These are phyloP conservation scores for Oxyteleia sp. DNA, from an alignment of 2,888 invertebrate species.

Conservation along the genomic window DNA sequence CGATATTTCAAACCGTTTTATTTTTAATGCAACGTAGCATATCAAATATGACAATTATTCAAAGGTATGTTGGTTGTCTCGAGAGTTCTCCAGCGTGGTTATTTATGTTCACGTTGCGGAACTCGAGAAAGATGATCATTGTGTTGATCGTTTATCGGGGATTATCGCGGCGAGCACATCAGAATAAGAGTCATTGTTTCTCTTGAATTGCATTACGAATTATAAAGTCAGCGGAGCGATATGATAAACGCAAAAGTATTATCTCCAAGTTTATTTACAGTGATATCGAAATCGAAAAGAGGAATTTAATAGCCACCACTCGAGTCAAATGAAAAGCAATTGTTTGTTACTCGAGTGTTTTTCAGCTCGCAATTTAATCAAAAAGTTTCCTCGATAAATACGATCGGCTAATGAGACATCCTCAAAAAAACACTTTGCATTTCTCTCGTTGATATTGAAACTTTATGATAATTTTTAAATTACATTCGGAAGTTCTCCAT, in stretches of 20 bases:
- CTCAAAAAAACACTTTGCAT: neutral
- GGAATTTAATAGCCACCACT: slow-evolving; percentile 10
- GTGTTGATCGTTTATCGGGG: slow-evolving; percentile 59
- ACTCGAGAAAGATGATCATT: slow-evolving; percentile 64
- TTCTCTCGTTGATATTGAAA: neutral
- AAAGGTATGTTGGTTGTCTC: slow-evolving; percentile 36
- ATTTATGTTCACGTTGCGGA: slow-evolving; percentile 56
- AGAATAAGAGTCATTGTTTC: slow-evolving; percentile 54
- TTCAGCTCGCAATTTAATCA: neutral
- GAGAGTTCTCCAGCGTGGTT: slow-evolving; percentile 34
- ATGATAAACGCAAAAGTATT: slow-evolving; percentile 13
- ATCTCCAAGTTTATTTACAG: slow-evolving; percentile 22
- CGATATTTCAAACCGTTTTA: neutral
- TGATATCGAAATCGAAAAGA: slow-evolving; percentile 19
- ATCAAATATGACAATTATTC: slow-evolving; percentile 52
- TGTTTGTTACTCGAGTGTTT: slow-evolving; percentile 2
- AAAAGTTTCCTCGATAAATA: neutral
- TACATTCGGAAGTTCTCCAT: no score
- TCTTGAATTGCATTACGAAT: slow-evolving; percentile 48
- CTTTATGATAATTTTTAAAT: no score
- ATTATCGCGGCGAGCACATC: slow-evolving; percentile 45
- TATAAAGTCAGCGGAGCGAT: slow-evolving; percentile 38
- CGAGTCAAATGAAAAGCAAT: neutral
- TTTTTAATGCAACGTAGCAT: slow-evolving; percentile 18
- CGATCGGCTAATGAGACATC: neutral